These are phyloP conservation scores for Tupaia tana DNA, from an alignment of 2,113 vertebrate genomes.

Conservation along the genomic window DNA sequence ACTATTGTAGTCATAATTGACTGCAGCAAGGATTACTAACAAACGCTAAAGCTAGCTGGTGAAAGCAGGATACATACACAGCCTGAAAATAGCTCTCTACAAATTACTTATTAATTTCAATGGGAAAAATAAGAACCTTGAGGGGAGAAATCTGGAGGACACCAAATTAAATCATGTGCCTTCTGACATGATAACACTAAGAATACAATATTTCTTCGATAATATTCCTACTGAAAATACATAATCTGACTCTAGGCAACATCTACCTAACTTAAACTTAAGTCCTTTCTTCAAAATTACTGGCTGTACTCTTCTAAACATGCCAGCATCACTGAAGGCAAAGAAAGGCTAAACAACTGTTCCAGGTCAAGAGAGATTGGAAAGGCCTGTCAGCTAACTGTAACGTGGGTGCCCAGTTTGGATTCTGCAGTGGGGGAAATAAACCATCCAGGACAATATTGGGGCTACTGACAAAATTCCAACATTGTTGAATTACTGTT, in stretches of 20 bases:
- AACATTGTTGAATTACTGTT: neutral
- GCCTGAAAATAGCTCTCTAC: neutral
- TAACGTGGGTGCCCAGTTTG: neutral
- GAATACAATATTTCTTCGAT: neutral
- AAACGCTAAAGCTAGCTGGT: neutral
- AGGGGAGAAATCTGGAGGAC: neutral
- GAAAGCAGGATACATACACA: neutral
- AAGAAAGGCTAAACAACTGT: neutral
- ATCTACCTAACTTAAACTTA: conserved; percentile 2
- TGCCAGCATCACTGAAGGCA: neutral
- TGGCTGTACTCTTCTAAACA: neutral
- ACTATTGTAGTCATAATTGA: neutral
- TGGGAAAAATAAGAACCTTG: neutral
- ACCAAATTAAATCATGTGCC: neutral
- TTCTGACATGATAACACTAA: neutral
- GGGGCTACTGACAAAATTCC: neutral
- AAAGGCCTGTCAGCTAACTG: neutral
- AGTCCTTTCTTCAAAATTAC: neutral
- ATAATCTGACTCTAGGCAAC: neutral
- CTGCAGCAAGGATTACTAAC: neutral
- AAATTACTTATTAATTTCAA: neutral
- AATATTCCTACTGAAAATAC: conserved; percentile 18
- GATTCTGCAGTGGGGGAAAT: neutral
- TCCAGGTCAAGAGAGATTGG: neutral
- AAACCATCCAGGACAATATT: neutral